These are phyloP conservation scores for Emydoidea blandingii DNA, from an alignment of 2,797 vertebrate species.

Conservation along the genomic window DNA sequence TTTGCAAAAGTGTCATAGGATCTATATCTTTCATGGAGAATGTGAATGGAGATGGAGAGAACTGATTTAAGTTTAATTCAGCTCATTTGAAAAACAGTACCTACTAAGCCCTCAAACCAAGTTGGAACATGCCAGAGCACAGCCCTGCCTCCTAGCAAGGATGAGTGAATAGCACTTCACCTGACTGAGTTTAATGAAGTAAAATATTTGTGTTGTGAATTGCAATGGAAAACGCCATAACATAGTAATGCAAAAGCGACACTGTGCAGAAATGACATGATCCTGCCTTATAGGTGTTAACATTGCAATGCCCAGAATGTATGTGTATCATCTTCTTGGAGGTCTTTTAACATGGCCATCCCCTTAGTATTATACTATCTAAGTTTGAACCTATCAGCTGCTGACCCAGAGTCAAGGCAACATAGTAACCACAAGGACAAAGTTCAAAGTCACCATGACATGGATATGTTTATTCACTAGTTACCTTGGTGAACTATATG, in stretches of 20 bases:
- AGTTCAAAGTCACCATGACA: not conserved
- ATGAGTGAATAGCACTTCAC: not conserved
- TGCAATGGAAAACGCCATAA: conserved; percentile 37
- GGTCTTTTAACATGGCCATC: not conserved
- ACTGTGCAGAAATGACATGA: conserved; percentile 39
- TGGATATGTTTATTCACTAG: not conserved
- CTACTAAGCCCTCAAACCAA: not conserved
- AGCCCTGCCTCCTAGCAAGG: not conserved
- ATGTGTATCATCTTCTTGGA: not conserved
- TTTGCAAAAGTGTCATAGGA: not conserved
- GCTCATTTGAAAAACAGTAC: not conserved
- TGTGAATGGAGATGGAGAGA: not conserved
- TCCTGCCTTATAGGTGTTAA: not conserved
- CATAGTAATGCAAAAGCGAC: not conserved
- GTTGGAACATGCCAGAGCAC: not conserved
- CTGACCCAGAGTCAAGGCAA: not conserved
- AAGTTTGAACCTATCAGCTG: not conserved
- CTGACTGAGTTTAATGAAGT: conserved; percentile 11
- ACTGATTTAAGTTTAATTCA: conserved; percentile 19
- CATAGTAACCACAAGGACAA: not conserved
- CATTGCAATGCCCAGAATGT: not conserved
- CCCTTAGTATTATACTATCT: not conserved
- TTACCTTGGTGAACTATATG: not conserved
- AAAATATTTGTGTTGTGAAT: conserved; percentile 15
- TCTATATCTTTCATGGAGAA: not conserved